Evolutionary conservation across 2,888 invertebrate species (phyloP).

Genomic region (Drosophila parthenogenetica): DNA sequence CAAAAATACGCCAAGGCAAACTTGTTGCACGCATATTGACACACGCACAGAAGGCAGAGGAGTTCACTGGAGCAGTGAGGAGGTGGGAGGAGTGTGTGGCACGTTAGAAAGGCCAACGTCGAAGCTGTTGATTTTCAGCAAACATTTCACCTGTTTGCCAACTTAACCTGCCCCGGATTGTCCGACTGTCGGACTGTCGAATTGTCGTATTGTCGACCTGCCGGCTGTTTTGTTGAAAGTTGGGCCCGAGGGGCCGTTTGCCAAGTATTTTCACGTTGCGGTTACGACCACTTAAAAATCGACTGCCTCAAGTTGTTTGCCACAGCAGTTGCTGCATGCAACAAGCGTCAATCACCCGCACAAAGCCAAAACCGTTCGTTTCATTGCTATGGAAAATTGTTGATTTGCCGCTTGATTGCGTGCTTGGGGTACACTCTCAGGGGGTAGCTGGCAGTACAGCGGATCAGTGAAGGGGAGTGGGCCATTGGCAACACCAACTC

Average conservation of each 20-base stretch:
- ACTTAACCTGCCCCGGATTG: constrained; percentile 12
- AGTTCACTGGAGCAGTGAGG: background rate
- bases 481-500: constrained; percentile 49
- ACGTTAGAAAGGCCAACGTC: constrained; percentile 66
- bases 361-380: constrained; percentile 76
- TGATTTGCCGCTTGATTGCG: constrained; percentile 81
- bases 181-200: constrained; percentile 7
- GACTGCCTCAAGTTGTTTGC: constrained; percentile 68
- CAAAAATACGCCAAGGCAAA: constrained; percentile 62
- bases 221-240: constrained; percentile 56
- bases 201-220: constrained; percentile 25
- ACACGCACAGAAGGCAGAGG: constrained; percentile 63
- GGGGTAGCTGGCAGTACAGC: background rate
- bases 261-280: constrained; percentile 64
- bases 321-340: constrained; percentile 66
- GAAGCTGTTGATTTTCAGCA: constrained; percentile 71
- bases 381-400: constrained; percentile 80
- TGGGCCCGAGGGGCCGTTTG: constrained; percentile 68
- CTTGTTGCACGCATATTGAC: constrained; percentile 80
- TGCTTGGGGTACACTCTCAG: constrained; percentile 51
- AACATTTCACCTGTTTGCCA: constrained; percentile 77
- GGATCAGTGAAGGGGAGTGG: background rate
- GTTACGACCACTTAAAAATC: constrained; percentile 80
- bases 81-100: constrained; percentile 3
- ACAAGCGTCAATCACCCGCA: constrained; percentile 81